A percentile compares a stretch with the other conserved stretches of the same genome.
Conservation (phyloP, 2,888 invertebrate species). For the Noctua janthe region DNA sequence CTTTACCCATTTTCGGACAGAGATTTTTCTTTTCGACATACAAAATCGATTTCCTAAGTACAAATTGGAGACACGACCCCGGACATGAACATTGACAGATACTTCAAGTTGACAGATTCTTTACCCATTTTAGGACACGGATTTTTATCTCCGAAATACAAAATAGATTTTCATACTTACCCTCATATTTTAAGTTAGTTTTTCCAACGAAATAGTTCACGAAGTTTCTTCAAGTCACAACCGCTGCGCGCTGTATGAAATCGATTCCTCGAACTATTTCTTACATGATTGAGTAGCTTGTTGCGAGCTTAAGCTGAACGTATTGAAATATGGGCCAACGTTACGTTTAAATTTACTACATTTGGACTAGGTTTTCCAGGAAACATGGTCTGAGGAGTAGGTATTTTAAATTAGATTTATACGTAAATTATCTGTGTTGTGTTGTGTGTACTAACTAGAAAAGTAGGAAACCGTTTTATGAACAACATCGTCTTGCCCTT, state of each 20-base stretch:
- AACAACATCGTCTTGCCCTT: too few species aligned
- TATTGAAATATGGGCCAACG: conserved; percentile 67
- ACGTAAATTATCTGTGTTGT: background rate
- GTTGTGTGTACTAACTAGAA: too few species aligned
- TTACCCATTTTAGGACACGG: background rate
- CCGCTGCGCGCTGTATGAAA: conserved; percentile 31
- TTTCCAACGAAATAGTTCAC: conserved; percentile 29
- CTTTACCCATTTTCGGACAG: background rate
- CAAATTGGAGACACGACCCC: background rate
- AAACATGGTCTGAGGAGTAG: background rate
- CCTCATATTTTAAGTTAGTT: conserved; percentile 15
- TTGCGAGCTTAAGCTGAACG: conserved; percentile 47
- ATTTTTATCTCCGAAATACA: background rate
- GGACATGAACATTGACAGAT: background rate
- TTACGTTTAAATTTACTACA: conserved; percentile 53
- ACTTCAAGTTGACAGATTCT: background rate
- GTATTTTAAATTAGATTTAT: conserved; percentile 9
- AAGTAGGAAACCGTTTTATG: too few species aligned
- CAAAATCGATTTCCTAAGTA: background rate
- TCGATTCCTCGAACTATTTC: conserved; percentile 57
- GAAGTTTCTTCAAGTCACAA: conserved; percentile 44
- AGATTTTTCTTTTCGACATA: background rate
- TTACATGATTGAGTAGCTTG: conserved; percentile 58
- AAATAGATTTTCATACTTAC: background rate
- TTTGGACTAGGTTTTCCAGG: conserved; percentile 2